phyloP scores from a whole-genome alignment of 2,113 vertebrate genomes.

The Capricornis sumatraensis region DNA sequence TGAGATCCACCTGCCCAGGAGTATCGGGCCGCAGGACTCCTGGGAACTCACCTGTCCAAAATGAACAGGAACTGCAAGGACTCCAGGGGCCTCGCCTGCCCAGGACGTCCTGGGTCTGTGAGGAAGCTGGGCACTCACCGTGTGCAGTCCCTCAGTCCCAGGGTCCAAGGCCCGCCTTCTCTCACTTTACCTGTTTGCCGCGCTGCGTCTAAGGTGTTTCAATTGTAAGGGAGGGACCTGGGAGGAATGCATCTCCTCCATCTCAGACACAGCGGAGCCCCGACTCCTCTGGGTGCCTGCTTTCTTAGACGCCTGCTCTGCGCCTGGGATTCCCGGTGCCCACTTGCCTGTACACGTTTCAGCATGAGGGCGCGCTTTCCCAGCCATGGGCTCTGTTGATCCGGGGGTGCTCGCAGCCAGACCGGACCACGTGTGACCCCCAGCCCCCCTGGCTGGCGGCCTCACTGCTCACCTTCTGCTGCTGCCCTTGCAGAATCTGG shows the following conservation, averaged over 20 bases:
- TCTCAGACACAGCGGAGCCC: too few species aligned
- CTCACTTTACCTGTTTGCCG: not conserved
- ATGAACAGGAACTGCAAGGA: not conserved
- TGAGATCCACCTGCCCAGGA: not conserved
- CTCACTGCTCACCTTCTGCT: too few species aligned
- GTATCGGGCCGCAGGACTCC: not conserved
- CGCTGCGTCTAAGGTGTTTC: not conserved
- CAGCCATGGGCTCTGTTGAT: fast-evolving
- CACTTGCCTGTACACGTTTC: fast-evolving
- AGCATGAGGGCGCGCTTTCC: not conserved
- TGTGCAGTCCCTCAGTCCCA: too few species aligned
- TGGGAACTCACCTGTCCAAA: not conserved
- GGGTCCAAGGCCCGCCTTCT: not conserved
- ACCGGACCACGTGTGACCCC: fast-evolving
- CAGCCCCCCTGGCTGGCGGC: not conserved
- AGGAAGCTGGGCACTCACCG: not conserved
- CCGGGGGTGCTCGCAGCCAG: not conserved
- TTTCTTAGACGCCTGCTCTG: fast-evolving
- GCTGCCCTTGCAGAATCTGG: not conserved
- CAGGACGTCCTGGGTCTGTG: not conserved
- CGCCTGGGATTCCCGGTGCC: fast-evolving
- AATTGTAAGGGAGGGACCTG: not conserved
- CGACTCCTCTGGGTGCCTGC: fast-evolving
- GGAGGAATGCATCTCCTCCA: not conserved
- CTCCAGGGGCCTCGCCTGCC: not conserved